Base-by-base conservation (phyloP, 2,113 vertebrate genomes). In the Ailuropoda melanoleuca region DNA sequence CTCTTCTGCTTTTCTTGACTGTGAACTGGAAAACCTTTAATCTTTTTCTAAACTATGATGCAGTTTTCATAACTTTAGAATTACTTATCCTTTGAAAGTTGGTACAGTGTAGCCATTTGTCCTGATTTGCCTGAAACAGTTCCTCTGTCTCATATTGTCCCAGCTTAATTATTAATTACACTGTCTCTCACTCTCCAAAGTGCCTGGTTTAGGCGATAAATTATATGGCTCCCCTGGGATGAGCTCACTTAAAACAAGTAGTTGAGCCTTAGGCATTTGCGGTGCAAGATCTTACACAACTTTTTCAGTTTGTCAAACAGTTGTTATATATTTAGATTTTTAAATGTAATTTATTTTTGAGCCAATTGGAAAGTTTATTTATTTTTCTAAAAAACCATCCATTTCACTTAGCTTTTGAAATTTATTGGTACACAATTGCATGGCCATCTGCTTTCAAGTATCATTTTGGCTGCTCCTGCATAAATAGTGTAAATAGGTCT, bases 161-260 rank as follows among this genome's bases (percentile, higher is more conserved):
- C 60, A 88, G 55, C 48, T 96, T 94, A 97, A 70, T 95, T 96
- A 95, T 74, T 94, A 68, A 86, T 62, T 84, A 55, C 39, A 66
- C 15, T 24, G 10, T 81, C 83, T 95, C 86, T 87, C 43, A 81
- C 37, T 81, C 39, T 96, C 68, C 26, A 75, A 55, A 93, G 39
- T 58, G 37, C 6, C 77, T 56, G 83, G 37, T 90, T 90, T 53
- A n/a, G 58, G 15, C 4, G 3, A 39, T 75, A 78, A 91, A 75
- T 96, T 77, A 68, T 77, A 70, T 48, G 58, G 23, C 77, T 7
- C 75, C 46, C n/a, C 12, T 83, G 62, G n/a, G 46, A 90, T 26
- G 39, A 90, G 62, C 74, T 88, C 24, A 6, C 13, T 93, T 70
- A 78, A 15, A 39, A 82, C 43, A n/a, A 84, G n/a, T 18, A 39